Evolutionary conservation across 2,797 vertebrate species (phyloP), one percentile per base, ranked within the genome.

Genomic region (Neostethus bicornis): DNA sequence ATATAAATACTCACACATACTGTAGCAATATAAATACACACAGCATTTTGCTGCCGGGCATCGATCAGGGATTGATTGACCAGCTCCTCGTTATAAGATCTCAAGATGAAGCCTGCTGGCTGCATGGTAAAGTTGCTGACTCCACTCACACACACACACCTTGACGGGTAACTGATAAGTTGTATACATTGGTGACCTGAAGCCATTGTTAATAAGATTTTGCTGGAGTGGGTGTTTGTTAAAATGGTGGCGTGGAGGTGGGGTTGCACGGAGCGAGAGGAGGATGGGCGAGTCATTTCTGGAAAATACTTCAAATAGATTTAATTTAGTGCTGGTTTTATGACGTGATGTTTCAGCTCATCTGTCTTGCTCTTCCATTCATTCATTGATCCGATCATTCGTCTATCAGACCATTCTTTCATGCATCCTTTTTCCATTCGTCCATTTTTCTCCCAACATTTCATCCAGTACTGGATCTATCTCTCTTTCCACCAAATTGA

Each of bases 11-110:
- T n/a, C 48, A 25, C 35, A 44, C 44, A 29, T 51, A 17, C 41
- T n/a, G n/a, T n/a, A n/a, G n/a, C n/a, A n/a, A n/a, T n/a, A n/a
- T n/a, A n/a, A n/a, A n/a, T n/a, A 55, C 51, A 59, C 61, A 35
- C 58, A 51, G 45, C 26, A 50, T 43, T 12, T n/a, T 3, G 14
- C 51, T 58, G 49, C 62, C 43, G 3, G 59, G 66, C 71, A 91
- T 92, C 41, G 89, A 92, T 89, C 77, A 75, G 61, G 52, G 51
- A 90, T 89, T 87, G 90, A 91, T 86, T 84, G 77, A 73, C 61
- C 24, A 28, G 75, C 82, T 84, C 64, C 83, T 87, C 80, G 83
- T 89, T 89, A 83, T 85, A 79, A 84, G 77, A 89, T 89, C 71
- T 79, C 28, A 29, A 77, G 85, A 85, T 80, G 83, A 88, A 80